These are phyloP conservation scores for Leptodactylus fallax DNA, from an alignment of 2,797 vertebrate species.

Conservation along the genomic window DNA sequence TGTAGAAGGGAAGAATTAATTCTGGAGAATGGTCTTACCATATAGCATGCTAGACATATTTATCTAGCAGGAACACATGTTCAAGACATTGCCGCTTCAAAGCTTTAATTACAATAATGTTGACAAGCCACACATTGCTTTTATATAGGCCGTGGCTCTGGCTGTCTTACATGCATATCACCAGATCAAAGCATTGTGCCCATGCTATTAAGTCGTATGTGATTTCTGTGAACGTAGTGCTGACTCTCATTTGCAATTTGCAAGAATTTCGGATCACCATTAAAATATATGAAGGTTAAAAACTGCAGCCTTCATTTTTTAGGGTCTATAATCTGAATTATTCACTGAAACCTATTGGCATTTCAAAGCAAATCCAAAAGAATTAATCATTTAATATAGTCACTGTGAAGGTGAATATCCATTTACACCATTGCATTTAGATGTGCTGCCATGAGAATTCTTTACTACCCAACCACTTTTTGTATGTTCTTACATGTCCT, in stretches of 20 bases:
- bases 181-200: slow-evolving; percentile 37
- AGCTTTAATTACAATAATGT: slow-evolving; percentile 42
- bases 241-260: neutral
- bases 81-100: slow-evolving; percentile 20
- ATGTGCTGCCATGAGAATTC: no score
- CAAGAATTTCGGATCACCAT: neutral
- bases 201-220: slow-evolving; percentile 4
- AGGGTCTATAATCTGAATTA: neutral
- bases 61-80: slow-evolving; percentile 41
- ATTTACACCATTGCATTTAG: neutral
- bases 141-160: slow-evolving; percentile 8
- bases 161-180: slow-evolving; percentile 32
- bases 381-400: neutral
- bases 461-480: no score
- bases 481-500: no score
- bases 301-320: neutral
- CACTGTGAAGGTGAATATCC: neutral
- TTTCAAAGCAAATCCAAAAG: neutral
- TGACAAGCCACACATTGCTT: slow-evolving; percentile 28
- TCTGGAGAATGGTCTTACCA: neutral
- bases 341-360: neutral
- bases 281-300: slow-evolving; percentile 32
- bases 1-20: neutral
- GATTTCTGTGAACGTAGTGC: neutral
- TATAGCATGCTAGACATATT: neutral